phyloP scores from a whole-genome alignment of 2,113 vertebrate genomes.

The Romanogobio albipinnatus region DNA sequence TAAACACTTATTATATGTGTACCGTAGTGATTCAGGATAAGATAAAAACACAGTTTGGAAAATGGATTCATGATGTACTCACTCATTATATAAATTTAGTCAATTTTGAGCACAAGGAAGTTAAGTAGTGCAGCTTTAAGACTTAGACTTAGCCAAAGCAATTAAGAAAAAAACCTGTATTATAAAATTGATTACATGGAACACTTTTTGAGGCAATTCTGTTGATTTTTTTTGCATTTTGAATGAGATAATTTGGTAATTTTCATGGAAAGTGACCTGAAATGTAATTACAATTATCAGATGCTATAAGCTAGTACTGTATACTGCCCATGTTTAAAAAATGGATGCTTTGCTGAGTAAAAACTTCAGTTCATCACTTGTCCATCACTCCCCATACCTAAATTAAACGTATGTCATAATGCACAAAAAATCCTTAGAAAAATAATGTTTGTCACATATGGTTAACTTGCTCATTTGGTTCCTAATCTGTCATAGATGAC shows the following conservation, averaged over 20 bases:
- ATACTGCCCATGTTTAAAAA: background rate
- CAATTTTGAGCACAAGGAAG: too few relatives aligned
- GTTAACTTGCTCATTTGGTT: conserved; percentile 31
- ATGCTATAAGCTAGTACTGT: background rate
- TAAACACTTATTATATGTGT: too few relatives aligned
- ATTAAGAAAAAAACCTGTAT: too few relatives aligned
- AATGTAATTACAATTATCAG: background rate
- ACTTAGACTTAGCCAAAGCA: too few relatives aligned
- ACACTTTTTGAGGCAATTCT: too few relatives aligned
- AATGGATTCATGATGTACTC: too few relatives aligned
- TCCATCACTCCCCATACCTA: background rate
- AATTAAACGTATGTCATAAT: background rate
- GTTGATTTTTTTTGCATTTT: background rate
- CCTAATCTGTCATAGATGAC: background rate
- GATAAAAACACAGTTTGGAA: too few relatives aligned
- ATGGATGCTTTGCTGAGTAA: background rate
- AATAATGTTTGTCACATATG: conserved; percentile 32
- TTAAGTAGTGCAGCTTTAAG: too few relatives aligned
- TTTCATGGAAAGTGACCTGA: background rate
- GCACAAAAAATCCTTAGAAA: background rate
- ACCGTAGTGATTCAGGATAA: too few relatives aligned
- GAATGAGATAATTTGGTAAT: background rate
- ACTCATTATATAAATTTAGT: too few relatives aligned
- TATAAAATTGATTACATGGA: too few relatives aligned
- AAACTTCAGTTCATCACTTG: background rate